phyloP scores from a whole-genome alignment of 2,797 vertebrate genomes.

The Gymnoscopelus braueri region DNA sequence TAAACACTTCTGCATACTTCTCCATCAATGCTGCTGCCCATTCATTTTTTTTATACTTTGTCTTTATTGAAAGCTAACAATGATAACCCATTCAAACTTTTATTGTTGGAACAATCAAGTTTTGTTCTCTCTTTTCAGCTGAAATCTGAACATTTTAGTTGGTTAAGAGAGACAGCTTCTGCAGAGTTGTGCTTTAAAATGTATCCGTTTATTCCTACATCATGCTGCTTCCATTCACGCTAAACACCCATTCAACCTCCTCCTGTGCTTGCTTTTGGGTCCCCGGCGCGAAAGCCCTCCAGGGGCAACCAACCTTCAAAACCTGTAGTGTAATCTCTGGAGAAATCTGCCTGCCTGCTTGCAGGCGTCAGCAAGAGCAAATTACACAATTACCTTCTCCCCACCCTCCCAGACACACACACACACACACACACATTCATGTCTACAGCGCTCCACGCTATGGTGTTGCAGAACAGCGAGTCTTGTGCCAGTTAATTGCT shows the following conservation, averaged over 20 bases:
- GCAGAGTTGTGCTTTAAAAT: no score
- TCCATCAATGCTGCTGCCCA: no score
- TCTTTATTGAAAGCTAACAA: no score
- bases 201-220: no score
- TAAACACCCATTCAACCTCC: slow-evolving; percentile 37
- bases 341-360: slow-evolving; percentile 82
- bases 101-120: no score
- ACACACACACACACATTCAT: slow-evolving; percentile 3
- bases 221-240: no score
- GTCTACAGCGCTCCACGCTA: slow-evolving; percentile 1
- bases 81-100: no score
- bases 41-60: no score
- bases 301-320: slow-evolving; percentile 81
- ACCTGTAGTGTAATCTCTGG: slow-evolving; percentile 75
- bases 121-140: no score
- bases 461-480: neutral
- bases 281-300: slow-evolving; percentile 55
- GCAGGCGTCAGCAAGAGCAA: slow-evolving; percentile 79
- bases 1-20: no score
- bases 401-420: slow-evolving; percentile 45
- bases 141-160: no score
- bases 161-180: no score
- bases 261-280: slow-evolving; percentile 60
- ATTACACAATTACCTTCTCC: slow-evolving; percentile 79
- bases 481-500: slow-evolving; percentile 49